Conservation (phyloP, 2,113 vertebrate genomes). For the Guaruba guarouba region DNA sequence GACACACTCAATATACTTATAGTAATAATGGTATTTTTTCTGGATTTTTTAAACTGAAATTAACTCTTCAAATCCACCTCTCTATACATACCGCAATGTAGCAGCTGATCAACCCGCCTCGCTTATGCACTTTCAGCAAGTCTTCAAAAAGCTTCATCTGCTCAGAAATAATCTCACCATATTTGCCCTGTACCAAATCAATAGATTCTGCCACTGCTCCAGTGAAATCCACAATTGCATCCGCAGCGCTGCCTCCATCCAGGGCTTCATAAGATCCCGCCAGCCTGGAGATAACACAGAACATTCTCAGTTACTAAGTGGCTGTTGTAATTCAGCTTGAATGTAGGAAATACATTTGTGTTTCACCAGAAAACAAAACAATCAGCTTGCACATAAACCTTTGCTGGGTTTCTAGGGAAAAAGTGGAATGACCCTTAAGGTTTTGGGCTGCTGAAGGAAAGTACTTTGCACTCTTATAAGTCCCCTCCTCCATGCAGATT, state of each 20-base stretch:
- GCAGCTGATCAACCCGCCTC: conserved; percentile 90
- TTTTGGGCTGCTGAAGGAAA: neutral
- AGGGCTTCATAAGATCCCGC: conserved; percentile 90
- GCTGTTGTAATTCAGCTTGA: neutral
- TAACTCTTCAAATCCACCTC: neutral
- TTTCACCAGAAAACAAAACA: neutral
- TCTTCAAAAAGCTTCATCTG: conserved; percentile 86
- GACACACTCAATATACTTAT: neutral
- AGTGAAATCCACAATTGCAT: conserved; percentile 94
- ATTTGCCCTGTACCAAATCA: conserved; percentile 77
- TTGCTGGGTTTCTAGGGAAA: neutral
- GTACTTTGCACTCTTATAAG: neutral
- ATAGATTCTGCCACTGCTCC: conserved; percentile 88
- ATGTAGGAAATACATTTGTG: neutral
- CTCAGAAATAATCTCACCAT: conserved; percentile 74
- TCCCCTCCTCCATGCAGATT: neutral
- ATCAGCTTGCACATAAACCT: neutral
- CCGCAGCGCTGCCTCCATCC: conserved; percentile 88
- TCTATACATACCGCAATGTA: conserved; percentile 77
- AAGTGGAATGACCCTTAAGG: neutral
- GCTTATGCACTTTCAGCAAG: conserved; percentile 82
- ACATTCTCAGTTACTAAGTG: neutral
- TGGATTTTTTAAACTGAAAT: neutral
- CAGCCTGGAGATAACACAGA: conserved; percentile 74
- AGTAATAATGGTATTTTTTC: neutral